These are phyloP conservation scores for Drosophila austrosaltans DNA, from an alignment of 2,888 invertebrate genomes.

Conservation along the genomic window DNA sequence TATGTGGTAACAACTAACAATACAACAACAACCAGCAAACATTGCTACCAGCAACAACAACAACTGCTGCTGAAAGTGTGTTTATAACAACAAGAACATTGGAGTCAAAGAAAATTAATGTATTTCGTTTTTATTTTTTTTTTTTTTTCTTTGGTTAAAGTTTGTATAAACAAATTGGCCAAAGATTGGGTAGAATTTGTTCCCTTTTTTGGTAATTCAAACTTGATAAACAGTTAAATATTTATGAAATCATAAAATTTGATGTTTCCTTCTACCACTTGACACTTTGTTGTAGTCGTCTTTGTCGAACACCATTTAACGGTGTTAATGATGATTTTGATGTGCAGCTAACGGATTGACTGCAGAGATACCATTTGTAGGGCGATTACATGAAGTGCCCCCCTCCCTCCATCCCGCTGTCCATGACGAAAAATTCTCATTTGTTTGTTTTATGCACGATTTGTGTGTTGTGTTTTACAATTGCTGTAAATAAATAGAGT, in stretches of 20 bases:
- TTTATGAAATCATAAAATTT: constrained; percentile 84
- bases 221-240: constrained; percentile 61
- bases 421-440: constrained; percentile 2
- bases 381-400: constrained; percentile 32
- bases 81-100: constrained; percentile 53
- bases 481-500: constrained; percentile 76
- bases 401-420: background rate
- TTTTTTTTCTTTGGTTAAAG: constrained; percentile 32
- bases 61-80: constrained; percentile 48
- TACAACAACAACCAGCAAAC: background rate
- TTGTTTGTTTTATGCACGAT: constrained; percentile 76
- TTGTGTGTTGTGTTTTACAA: constrained; percentile 64
- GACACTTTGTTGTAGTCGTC: constrained; percentile 63
- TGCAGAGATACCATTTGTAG: constrained; percentile 38
- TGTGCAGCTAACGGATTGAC: constrained; percentile 78
- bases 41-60: constrained; percentile 32
- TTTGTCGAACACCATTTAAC: constrained; percentile 45
- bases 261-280: constrained; percentile 81
- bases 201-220: constrained; percentile 20
- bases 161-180: constrained; percentile 64
- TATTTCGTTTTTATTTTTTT: constrained; percentile 35
- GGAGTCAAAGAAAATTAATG: constrained; percentile 74
- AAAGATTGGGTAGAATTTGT: constrained; percentile 7
- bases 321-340: constrained; percentile 77
- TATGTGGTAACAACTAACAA: constrained; percentile 43